A percentile compares a stretch with the other conserved stretches of the same genome.
Evolutionary conservation across 1,140 invertebrate species (phyloP).

Genomic region (Thaumatotibia leucotreta): DNA sequence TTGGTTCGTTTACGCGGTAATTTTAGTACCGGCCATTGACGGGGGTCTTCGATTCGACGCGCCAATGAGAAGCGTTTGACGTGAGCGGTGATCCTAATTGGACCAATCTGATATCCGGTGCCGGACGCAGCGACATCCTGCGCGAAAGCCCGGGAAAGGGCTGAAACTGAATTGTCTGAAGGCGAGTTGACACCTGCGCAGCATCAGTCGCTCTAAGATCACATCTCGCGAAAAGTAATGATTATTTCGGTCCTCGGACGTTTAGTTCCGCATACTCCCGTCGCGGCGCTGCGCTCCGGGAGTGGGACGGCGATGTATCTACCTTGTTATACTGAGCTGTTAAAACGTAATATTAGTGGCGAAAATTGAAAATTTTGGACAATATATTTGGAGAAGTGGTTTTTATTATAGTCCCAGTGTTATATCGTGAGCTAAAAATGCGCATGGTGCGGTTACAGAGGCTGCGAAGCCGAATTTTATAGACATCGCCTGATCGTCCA

Average conservation of each 20-base stretch:
- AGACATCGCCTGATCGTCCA: slow-evolving; percentile 20
- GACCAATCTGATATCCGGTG: slow-evolving; percentile 60
- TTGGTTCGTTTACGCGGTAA: slow-evolving; percentile 55
- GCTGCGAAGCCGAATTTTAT: not conserved
- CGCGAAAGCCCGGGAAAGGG: slow-evolving; percentile 71
- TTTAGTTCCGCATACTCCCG: slow-evolving; percentile 65
- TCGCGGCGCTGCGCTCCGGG: slow-evolving; percentile 53
- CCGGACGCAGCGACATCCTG: slow-evolving; percentile 58
- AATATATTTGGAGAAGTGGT: slow-evolving; percentile 35
- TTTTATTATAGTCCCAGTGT: slow-evolving; percentile 8
- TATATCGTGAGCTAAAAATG: not conserved
- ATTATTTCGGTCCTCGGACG: slow-evolving; percentile 70
- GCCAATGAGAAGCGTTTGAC: slow-evolving; percentile 45
- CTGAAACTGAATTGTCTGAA: slow-evolving; percentile 51
- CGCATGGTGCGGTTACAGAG: not conserved
- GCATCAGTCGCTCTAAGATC: slow-evolving; percentile 65
- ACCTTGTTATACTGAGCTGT: slow-evolving; percentile 53
- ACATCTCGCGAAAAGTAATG: slow-evolving; percentile 74
- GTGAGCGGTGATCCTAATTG: slow-evolving; percentile 45
- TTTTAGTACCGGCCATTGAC: slow-evolving; percentile 40
- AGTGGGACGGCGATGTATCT: slow-evolving; percentile 50
- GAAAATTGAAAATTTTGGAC: slow-evolving; percentile 61
- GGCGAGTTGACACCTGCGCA: slow-evolving; percentile 59
- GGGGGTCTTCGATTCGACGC: not conserved
- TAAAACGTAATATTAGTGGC: slow-evolving; percentile 66